Conservation (phyloP, 2,888 invertebrate genomes). For the Eupithecia exiguata region DNA sequence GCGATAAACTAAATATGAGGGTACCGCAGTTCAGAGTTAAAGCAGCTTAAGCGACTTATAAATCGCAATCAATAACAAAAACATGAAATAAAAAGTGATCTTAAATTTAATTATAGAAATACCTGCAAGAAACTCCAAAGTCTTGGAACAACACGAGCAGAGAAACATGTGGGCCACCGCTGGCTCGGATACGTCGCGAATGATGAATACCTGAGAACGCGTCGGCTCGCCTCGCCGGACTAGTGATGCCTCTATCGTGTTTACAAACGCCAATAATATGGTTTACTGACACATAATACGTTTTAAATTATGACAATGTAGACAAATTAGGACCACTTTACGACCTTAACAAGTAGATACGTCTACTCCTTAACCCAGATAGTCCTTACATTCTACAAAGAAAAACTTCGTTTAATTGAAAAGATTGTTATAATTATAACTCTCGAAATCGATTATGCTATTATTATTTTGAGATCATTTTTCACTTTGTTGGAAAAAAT, state of each 20-base stretch:
- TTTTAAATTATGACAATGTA: not conserved
- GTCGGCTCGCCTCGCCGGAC: slow-evolving; percentile 19
- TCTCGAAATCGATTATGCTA: slow-evolving; percentile 10
- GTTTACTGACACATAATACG: not conserved
- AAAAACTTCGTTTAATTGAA: not conserved
- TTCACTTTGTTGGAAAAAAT: slow-evolving; percentile 18
- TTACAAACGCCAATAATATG: slow-evolving; percentile 5
- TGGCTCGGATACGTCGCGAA: slow-evolving; percentile 32
- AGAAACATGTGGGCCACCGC: slow-evolving; percentile 53
- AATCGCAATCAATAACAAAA: not conserved
- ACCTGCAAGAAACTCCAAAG: slow-evolving; percentile 54
- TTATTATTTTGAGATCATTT: slow-evolving; percentile 6
- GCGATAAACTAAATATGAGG: slow-evolving; percentile 1
- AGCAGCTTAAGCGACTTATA: not conserved
- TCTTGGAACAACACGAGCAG: slow-evolving; percentile 55
- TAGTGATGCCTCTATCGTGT: slow-evolving; percentile 33
- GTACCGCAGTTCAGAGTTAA: not conserved
- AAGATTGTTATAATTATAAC: not conserved
- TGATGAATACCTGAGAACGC: slow-evolving; percentile 34
- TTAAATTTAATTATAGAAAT: not conserved
- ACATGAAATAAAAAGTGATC: not conserved
- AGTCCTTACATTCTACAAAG: not conserved
- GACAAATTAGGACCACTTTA: not conserved
- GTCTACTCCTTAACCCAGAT: not conserved
- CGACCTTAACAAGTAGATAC: not conserved